phyloP scores from a whole-genome alignment of 2,113 vertebrate genomes.

The Camelus bactrianus region DNA sequence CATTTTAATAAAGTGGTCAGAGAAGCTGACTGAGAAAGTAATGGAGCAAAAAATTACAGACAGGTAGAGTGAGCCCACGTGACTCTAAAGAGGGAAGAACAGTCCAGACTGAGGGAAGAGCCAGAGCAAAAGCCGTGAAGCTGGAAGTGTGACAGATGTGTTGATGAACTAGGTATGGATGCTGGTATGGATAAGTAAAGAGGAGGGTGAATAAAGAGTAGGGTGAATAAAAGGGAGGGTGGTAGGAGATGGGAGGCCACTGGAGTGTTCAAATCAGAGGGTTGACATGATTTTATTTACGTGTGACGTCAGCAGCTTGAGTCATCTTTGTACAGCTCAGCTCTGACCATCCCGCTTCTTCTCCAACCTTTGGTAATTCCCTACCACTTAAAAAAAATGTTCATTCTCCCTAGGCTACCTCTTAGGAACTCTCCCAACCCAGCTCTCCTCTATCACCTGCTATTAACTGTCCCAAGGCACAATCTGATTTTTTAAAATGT shows the following conservation, averaged over 20 bases:
- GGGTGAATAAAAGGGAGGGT: neutral
- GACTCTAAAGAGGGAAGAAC: neutral
- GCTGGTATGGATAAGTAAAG: neutral
- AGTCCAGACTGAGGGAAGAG: neutral
- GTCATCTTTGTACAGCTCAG: neutral
- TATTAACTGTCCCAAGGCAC: neutral
- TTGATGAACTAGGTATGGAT: neutral
- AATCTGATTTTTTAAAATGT: neutral
- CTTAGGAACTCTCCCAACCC: neutral
- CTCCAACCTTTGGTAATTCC: neutral
- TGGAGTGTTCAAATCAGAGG: neutral
- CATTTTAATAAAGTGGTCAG: neutral
- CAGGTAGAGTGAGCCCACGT: neutral
- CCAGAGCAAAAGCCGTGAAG: neutral
- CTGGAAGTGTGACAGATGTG: too few relatives aligned
- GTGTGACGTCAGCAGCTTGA: neutral
- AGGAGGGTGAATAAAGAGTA: neutral
- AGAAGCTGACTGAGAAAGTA: neutral
- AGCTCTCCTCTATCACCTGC: neutral
- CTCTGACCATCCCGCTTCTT: neutral
- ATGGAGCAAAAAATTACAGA: neutral
- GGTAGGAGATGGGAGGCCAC: neutral
- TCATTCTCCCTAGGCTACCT: neutral
- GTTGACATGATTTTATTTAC: neutral
- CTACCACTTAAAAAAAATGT: neutral